Conservation (phyloP, 2,888 invertebrate genomes). For the Axea sp. region DNA sequence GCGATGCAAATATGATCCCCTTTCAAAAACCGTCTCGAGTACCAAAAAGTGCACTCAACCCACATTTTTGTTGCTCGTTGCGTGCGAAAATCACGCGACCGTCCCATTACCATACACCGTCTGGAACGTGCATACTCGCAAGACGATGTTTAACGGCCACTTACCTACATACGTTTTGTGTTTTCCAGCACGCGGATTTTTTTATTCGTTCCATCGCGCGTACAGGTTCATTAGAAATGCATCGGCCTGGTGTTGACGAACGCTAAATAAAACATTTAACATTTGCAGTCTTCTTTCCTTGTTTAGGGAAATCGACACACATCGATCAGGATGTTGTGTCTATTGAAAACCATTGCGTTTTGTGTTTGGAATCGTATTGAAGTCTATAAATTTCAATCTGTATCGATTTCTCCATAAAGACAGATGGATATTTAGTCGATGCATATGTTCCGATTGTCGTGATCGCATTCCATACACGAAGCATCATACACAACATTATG, state of each 20-base stretch:
- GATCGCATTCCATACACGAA: too few relatives aligned
- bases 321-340: too few relatives aligned
- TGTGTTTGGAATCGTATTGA: too few relatives aligned
- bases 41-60: slow-evolving; percentile 29
- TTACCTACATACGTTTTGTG: slow-evolving; percentile 39
- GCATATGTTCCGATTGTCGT: too few relatives aligned
- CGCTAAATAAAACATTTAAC: slow-evolving; percentile 10
- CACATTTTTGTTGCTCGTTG: slow-evolving; percentile 14
- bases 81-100: slow-evolving; percentile 31
- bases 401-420: too few relatives aligned
- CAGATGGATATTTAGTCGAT: too few relatives aligned
- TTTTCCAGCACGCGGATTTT: slow-evolving; percentile 26
- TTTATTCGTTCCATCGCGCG: neutral
- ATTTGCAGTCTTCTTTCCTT: slow-evolving; percentile 8
- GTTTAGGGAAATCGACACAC: slow-evolving; percentile 9
- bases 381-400: too few relatives aligned
- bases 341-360: too few relatives aligned
- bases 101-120: slow-evolving; percentile 37
- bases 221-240: slow-evolving; percentile 18
- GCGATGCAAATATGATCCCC: too few relatives aligned
- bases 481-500: too few relatives aligned
- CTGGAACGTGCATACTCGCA: slow-evolving; percentile 4
- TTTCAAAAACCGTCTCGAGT: too few relatives aligned
- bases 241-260: slow-evolving; percentile 6
- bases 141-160: slow-evolving; percentile 32